These are phyloP conservation scores for Acanthurus lineatus DNA, from an alignment of 2,797 vertebrate species.

Conservation along the genomic window DNA sequence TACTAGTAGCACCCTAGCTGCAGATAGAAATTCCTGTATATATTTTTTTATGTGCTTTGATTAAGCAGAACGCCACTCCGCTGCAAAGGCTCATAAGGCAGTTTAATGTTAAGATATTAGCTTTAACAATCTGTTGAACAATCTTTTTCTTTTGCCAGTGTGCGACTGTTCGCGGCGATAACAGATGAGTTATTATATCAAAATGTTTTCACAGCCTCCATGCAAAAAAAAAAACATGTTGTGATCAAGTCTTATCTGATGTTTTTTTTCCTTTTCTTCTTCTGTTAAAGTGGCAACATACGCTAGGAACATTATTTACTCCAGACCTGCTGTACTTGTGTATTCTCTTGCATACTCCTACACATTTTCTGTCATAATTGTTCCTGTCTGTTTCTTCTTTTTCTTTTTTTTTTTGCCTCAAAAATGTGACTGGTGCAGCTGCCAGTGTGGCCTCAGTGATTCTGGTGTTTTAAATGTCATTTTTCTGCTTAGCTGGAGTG, in stretches of 20 bases:
- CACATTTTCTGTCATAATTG: constrained; percentile 61
- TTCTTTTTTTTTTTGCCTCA: constrained; percentile 47
- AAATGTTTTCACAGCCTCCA: constrained; percentile 71
- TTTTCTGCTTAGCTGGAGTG: constrained; percentile 58
- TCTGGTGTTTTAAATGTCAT: constrained; percentile 55
- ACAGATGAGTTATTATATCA: constrained; percentile 71
- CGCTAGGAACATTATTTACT: constrained; percentile 60
- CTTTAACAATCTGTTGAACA: constrained; percentile 72
- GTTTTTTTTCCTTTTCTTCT: constrained; percentile 6
- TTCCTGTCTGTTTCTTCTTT: constrained; percentile 10
- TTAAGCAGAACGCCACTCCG: constrained; percentile 49
- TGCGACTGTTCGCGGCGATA: constrained; percentile 49
- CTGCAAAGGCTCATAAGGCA: constrained; percentile 30
- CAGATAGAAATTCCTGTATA: constrained; percentile 55
- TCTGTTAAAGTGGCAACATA: constrained; percentile 62
- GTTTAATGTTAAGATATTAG: constrained; percentile 64
- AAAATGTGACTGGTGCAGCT: constrained; percentile 51
- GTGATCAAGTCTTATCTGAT: constrained; percentile 73
- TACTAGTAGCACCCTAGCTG: constrained; percentile 39
- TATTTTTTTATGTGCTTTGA: constrained; percentile 64
- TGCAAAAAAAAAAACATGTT: constrained; percentile 68
- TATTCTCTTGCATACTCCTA: constrained; percentile 62
- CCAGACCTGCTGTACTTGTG: constrained; percentile 54
- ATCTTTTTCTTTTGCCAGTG: constrained; percentile 61
- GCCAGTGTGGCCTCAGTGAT: constrained; percentile 34